phyloP scores from a whole-genome alignment of 2,113 vertebrate genomes.

The Sceloporus undulatus region DNA sequence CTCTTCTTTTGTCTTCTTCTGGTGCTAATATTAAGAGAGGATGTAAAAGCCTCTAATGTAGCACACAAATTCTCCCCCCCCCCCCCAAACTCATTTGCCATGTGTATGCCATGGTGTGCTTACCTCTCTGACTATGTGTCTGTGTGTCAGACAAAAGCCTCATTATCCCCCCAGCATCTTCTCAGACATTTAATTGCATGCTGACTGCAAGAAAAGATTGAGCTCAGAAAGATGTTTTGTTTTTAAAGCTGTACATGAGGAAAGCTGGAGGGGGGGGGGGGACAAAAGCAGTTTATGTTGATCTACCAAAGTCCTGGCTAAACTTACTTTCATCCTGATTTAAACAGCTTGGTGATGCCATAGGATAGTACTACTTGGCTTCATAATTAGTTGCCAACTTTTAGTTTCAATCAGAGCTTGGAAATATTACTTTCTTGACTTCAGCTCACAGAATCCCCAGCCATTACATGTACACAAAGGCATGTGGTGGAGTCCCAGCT shows the following conservation, averaged over 20 bases:
- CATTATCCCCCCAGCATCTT: conserved; percentile 6
- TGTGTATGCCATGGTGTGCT: neutral
- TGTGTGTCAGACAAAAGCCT: conserved; percentile 22
- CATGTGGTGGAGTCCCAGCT: neutral
- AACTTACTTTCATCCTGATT: neutral
- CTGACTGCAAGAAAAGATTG: conserved; percentile 22
- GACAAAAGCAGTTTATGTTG: neutral
- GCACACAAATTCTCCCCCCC: neutral
- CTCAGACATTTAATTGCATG: conserved; percentile 25
- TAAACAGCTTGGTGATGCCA: neutral
- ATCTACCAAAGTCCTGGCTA: conserved; percentile 2
- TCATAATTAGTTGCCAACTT: neutral
- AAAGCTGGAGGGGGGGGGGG: too few relatives aligned
- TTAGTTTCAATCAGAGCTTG: too few relatives aligned
- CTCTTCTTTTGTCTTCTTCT: neutral
- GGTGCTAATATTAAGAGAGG: neutral
- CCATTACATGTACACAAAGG: neutral
- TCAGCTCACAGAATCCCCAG: neutral
- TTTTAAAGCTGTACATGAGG: neutral
- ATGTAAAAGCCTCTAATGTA: neutral
- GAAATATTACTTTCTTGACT: too few relatives aligned
- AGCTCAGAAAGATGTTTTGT: conserved; percentile 3
- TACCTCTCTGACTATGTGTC: conserved; percentile 5
- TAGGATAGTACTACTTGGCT: neutral
- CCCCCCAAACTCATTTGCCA: neutral